Conservation (phyloP, 64 coral and sea anemone species). For the Montipora sp. region DNA sequence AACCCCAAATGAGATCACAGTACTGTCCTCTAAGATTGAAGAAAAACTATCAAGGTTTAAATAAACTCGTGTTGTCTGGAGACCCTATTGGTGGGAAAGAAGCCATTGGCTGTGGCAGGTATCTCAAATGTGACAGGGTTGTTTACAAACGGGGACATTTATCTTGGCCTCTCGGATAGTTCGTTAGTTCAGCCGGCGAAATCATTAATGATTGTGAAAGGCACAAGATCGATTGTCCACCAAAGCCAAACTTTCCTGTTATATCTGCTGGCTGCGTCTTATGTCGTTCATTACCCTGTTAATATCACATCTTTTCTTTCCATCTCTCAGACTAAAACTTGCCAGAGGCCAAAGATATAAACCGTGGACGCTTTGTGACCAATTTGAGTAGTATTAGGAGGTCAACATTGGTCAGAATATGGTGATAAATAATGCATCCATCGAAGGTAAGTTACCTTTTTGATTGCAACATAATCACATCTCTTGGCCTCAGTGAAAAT, state of each 20-base stretch:
- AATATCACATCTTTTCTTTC: neutral
- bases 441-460: conserved; percentile 14
- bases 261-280: no score
- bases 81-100: neutral
- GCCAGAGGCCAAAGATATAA: neutral
- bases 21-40: neutral
- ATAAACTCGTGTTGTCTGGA: neutral
- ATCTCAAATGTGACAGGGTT: neutral
- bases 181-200: conserved; percentile 12
- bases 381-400: neutral
- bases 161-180: neutral
- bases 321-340: neutral
- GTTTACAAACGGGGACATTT: neutral
- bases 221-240: neutral
- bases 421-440: conserved; percentile 15
- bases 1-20: neutral
- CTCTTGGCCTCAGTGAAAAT: neutral
- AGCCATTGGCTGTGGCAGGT: neutral
- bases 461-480: neutral
- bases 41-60: no score
- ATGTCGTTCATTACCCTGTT: no score
- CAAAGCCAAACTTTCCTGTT: no score
- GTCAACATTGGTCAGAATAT: neutral
- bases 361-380: neutral
- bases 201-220: conserved; percentile 32